Base-by-base conservation (phyloP, 2,113 vertebrate genomes). In the Danio rerio region DNA sequence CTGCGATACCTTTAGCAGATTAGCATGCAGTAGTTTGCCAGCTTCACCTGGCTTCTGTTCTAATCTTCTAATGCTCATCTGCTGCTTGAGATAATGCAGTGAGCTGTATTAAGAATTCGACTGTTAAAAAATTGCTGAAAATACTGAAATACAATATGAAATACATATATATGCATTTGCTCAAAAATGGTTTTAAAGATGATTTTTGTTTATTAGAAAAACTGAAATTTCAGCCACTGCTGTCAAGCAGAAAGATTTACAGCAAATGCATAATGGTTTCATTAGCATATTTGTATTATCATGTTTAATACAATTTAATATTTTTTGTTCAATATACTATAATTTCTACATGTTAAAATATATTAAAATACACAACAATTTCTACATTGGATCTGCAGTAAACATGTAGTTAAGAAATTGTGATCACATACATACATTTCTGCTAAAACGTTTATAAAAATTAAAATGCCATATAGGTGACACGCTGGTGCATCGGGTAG, bases 1-100 rank as follows among this genome's bases (percentile, higher is more conserved):
- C 21, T 56, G 58, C 53, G 70, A 75, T 66, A 70, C 61, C 66
- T 13, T 11, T 21, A 50, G 21, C 16, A 63, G 81, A 85, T 88
- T 80, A 78, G 18, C 55, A 63, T 43, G 11, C 61, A 78, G 68
- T 9, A 31, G 65, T 58, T 42, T 40, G 53, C 77, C 81, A 71
- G 45, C 69, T 42, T 10, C 40, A 9, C 65, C 83, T 72, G n/a
- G n/a, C 50, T 16, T 72, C 62, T 82, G 21, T 74, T 62, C 56
- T 76, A 61, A 76, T 76, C 56, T 49, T 62, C 7, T 49, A 62
- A 77, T 77, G 13, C 58, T 50, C 56, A 77, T 49, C 43, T 77
- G 74, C 56, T 77, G 58, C 2, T 62, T 47, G n/a, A 20, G 74
- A 77, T 77, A 77, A 62, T 47, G 8, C 15, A 9, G 12, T 15